Evolutionary conservation across 1,140 invertebrate species (phyloP), one percentile per base, ranked within the genome.

Genomic region (Lerema accius): DNA sequence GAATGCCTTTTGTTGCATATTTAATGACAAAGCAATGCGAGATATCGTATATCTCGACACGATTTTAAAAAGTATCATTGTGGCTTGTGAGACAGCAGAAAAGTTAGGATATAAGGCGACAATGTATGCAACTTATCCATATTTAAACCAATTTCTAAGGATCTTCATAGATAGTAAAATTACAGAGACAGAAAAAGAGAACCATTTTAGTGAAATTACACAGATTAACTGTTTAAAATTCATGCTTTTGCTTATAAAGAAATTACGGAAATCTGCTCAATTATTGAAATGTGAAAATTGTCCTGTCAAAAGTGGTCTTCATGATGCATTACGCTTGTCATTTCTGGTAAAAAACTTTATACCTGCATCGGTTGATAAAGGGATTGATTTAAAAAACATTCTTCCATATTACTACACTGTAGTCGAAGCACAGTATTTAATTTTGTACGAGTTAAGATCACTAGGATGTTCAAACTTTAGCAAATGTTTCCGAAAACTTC

Each of bases 271-370:
- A 2, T 63, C 71, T 0, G 67, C 66, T 3, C 87, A 86, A 28
- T 45, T 87, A 3, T 45, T 79, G 0, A 90, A 84, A 78, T 90
- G 87, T 46, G 84, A 87, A 0, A 80, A 78, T 19, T 90, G 87
- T 63, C 64, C 26, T n/a, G 53, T 77, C 0, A 80, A 79, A 67
- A 65, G 72, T 2, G 77, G 84, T 0, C 46, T 80, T 28, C 87
- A 90, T 16, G 87, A 90, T 35, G 75, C 78, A 0, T 65, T 90
- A 32, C 62, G 86, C 0, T 55, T 90, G 0, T 75, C 78, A 3
- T 89, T 87, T 50, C 4, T 78, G 1, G 46, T 68, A 0, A 90
- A 86, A 73, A 66, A 79, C 26, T 71, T 87, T 0, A 63, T 85
- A 4, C 68, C 56, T 0, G 32, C 43, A 13, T 73, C 73, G 0